Evolutionary conservation across 2,888 invertebrate species (phyloP).

Genomic region (Drosophila phalerata): DNA sequence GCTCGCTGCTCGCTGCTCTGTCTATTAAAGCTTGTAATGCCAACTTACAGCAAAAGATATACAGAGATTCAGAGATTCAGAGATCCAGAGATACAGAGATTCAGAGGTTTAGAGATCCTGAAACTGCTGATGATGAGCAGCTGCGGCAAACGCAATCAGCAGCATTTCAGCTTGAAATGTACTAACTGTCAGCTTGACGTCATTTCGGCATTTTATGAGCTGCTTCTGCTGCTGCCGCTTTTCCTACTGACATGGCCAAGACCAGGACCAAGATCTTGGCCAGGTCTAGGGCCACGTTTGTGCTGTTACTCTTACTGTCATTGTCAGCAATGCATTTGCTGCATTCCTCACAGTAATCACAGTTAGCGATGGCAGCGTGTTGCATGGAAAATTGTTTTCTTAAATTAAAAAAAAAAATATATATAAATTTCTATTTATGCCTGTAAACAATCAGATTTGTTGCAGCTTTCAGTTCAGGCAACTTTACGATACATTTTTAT

Average conservation of each 20-base stretch:
- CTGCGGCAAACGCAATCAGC: constrained; percentile 69
- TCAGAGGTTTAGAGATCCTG: constrained; percentile 20
- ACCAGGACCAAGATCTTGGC: not conserved
- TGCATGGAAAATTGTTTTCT: constrained; percentile 4
- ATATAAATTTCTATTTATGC: constrained; percentile 28
- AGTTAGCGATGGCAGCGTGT: constrained; percentile 29
- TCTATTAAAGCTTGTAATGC: constrained; percentile 80
- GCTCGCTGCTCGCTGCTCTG: constrained; percentile 57
- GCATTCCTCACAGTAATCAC: constrained; percentile 1
- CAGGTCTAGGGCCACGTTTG: constrained; percentile 11
- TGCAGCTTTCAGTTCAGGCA: constrained; percentile 21
- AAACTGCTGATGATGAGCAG: constrained; percentile 59
- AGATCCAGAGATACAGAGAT: not conserved
- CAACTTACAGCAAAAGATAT: constrained; percentile 22
- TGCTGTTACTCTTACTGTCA: constrained; percentile 41
- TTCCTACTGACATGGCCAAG: constrained; percentile 5
- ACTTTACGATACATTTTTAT: constrained; percentile 23
- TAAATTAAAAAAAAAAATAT: not conserved
- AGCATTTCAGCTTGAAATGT: constrained; percentile 64
- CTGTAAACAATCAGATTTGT: constrained; percentile 39
- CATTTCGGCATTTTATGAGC: constrained; percentile 78
- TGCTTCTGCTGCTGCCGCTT: constrained; percentile 18
- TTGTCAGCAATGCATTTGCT: constrained; percentile 29
- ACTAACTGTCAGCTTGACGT: constrained; percentile 75
- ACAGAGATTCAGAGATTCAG: constrained; percentile 29